Base-by-base conservation (phyloP, 2,888 invertebrate genomes). In the Macropis europaea region DNA sequence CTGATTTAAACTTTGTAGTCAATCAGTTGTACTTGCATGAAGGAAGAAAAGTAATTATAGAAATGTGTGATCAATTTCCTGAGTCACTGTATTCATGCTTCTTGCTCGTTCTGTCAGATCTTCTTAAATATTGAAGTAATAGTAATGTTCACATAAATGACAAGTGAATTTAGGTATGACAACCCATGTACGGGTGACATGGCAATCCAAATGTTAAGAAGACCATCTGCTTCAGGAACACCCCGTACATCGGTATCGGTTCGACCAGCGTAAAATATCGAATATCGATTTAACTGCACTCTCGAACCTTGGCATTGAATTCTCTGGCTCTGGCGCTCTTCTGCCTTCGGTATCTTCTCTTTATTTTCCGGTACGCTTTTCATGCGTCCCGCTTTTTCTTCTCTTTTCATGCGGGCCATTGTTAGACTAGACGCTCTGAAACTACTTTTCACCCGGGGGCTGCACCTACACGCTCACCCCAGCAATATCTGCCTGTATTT, bases 401-500 rank as follows among this genome's bases (percentile, higher is more conserved):
- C 59, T 59, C 64, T 59, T 70, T 70, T 50, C 52, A 61, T 61
- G 34, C 70, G 68, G 56, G 28, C 73, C 76, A 84, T 85, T 85
- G 85, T 85, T 74, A 71, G 64, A 71, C 80, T 79, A 86, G 84
- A 77, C 79, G 81, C 79, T 84, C 83, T 76, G 77, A 82, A 82
- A 86, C 85, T 83, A 82, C 82, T 84, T 82, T 81, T 80, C 79
- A 79, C 83, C 76, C 69, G 73, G 42, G 30, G 80, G 72, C 78
- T 72, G 64, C 69, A 66, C 67, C 70, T 60, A 42, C 62, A 28
- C 34, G 34, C 50, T 22, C 19, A 3, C 15, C 36, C 40, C 7
- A 56, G 40, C 47, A 63, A 63, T 72, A 72, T 71, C 48, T 47
- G 47, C 36, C 56, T 67, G 45, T 67, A 76, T 60, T 73, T 66